Base-by-base conservation (phyloP, 2,797 vertebrate species). In the Austrolebias charrua region DNA sequence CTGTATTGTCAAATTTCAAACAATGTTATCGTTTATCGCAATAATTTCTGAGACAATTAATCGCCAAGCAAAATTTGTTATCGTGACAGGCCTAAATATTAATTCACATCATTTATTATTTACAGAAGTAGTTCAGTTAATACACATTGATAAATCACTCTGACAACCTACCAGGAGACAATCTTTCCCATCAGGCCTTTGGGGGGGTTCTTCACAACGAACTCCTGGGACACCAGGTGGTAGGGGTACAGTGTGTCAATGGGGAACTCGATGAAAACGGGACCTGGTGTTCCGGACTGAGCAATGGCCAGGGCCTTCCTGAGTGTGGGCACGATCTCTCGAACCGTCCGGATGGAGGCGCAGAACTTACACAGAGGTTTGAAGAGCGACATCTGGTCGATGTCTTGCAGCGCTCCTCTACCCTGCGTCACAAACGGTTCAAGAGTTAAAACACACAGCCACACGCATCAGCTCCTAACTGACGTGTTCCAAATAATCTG, bases 181-280 rank as follows among this genome's bases (percentile, higher is more conserved):
- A 80, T 54, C 75, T 85, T 94, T 4, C 92, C 95, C 75, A 94
- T 65, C 20, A 96, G 73, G 54, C 93, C 93, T 83, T 95, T 95
- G 33, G 92, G 87, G 1, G 84, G 72, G 63, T 79, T 92, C 78
- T 94, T 92, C 6, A 92, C 92, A 0, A 87, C 71, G 50, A 95
- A 80, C 86, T 98, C 95, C 86, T 94, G 96, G 79, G 94, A 92
- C 46, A 98, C 94, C 64, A 96, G 52, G 71, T 95, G 95, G 83
- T 91, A 98, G 0, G 96, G 95, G 73, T 98, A 98, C 6, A 98
- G 92, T 0, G 95, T 94, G n/a, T 98, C 96, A 1, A 98, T 91
- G 63, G 96, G 96, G 48, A 98, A 95, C 90, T 98, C 96, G 57
- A 98, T 95, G 66, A 98, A 98, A 61, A 98, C 96, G 0, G 96